phyloP scores from a whole-genome alignment of 2,113 vertebrate genomes.

The Upupa epops region DNA sequence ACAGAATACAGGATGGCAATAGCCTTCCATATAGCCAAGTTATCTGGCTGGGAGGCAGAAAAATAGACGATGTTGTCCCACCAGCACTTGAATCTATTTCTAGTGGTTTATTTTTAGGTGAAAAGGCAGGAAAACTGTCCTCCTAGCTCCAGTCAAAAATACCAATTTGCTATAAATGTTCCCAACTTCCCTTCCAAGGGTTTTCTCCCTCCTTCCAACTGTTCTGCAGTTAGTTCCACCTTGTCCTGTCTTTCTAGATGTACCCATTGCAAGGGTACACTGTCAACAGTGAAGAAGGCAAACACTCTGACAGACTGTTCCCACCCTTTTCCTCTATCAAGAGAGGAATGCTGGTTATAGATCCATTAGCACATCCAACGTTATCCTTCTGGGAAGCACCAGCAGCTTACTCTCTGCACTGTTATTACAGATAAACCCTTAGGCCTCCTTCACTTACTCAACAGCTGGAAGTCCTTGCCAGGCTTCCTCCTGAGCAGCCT shows the following conservation, averaged over 20 bases:
- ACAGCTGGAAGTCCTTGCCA: background rate
- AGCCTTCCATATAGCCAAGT: background rate
- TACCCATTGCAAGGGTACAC: background rate
- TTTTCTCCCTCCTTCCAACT: background rate
- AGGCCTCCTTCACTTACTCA: background rate
- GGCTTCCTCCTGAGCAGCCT: background rate
- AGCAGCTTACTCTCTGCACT: background rate
- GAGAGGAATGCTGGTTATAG: background rate
- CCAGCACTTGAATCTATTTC: background rate
- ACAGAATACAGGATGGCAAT: background rate
- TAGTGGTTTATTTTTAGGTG: slow-evolving; percentile 20
- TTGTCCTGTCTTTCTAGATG: background rate
- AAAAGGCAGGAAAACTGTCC: slow-evolving; percentile 11
- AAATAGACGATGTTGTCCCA: background rate
- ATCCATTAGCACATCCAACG: background rate
- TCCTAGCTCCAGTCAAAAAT: slow-evolving; percentile 18
- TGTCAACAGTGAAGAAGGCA: background rate
- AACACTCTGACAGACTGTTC: background rate
- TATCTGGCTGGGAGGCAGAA: slow-evolving; percentile 13
- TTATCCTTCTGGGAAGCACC: background rate
- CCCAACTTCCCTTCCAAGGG: background rate
- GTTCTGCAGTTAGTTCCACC: background rate
- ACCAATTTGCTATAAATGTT: background rate
- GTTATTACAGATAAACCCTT: background rate
- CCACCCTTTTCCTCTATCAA: background rate